Evolutionary conservation across 2,113 vertebrate genomes (phyloP).

Genomic region (Alouatta palliata): DNA sequence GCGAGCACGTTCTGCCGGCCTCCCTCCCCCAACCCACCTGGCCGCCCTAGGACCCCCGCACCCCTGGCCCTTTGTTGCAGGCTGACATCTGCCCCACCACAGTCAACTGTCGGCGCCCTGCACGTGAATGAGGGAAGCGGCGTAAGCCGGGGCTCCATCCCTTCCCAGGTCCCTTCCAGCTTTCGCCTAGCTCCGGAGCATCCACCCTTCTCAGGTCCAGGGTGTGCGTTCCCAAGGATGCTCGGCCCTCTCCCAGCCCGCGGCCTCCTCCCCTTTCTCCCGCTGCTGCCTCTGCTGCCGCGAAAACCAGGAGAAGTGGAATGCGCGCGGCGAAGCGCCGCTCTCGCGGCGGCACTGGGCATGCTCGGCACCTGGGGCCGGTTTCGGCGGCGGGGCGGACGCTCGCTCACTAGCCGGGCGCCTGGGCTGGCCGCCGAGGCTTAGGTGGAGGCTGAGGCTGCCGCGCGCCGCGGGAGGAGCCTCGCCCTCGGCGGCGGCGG

Average conservation of each 20-base stretch:
- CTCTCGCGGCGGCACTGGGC: constrained; percentile 72
- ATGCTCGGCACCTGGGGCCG: constrained; percentile 75
- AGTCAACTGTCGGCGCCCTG: neutral
- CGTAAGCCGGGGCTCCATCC: neutral
- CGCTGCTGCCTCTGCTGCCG: constrained; percentile 43
- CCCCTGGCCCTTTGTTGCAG: neutral
- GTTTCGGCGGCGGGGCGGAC: constrained; percentile 64
- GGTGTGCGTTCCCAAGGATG: neutral
- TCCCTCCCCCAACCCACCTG: neutral
- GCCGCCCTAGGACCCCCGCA: neutral
- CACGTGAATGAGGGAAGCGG: neutral
- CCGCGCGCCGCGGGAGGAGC: constrained; percentile 63
- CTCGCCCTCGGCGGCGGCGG: constrained; percentile 60
- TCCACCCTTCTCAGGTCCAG: neutral
- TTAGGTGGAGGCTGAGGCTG: constrained; percentile 42
- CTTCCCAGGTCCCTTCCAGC: neutral
- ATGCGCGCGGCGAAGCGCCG: constrained; percentile 49
- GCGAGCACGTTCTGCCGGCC: neutral
- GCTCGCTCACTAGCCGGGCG: constrained; percentile 45
- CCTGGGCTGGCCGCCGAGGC: constrained; percentile 57
- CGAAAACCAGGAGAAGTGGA: constrained; percentile 77
- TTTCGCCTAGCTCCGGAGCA: neutral
- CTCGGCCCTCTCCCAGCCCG: constrained; percentile 48
- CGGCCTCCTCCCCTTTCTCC: constrained; percentile 57
- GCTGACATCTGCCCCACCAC: neutral